These are phyloP conservation scores for Vimba vimba DNA, from an alignment of 2,113 vertebrate species.

Conservation along the genomic window DNA sequence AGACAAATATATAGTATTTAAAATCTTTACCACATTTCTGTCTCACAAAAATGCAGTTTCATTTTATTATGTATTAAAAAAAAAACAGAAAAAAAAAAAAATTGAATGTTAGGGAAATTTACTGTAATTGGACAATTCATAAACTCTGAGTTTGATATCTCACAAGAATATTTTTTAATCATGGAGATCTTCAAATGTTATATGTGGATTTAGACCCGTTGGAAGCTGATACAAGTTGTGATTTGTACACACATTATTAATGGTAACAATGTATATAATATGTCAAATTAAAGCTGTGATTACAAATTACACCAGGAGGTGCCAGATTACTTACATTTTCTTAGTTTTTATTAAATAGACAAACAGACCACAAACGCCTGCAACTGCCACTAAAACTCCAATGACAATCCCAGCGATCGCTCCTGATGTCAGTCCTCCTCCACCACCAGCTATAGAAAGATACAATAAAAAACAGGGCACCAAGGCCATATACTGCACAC, in stretches of 20 bases:
- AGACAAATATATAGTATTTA: not conserved
- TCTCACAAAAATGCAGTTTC: not conserved
- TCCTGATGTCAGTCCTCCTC: conserved; percentile 5
- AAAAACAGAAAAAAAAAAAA: no score
- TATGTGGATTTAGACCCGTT: not conserved
- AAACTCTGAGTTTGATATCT: no score
- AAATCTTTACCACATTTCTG: conserved; percentile 18
- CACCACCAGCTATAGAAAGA: not conserved
- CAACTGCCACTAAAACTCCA: conserved; percentile 29
- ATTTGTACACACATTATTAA: no score
- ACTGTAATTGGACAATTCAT: no score
- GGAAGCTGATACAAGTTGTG: not conserved
- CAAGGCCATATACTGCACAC: not conserved
- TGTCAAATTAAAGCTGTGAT: no score
- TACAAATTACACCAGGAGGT: no score
- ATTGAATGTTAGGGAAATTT: no score
- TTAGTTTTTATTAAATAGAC: conserved; percentile 9
- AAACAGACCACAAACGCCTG: not conserved
- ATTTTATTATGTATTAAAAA: no score
- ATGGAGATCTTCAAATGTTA: no score
- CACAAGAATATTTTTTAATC: no score
- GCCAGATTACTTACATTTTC: conserved; percentile 32
- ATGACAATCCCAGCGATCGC: conserved; percentile 46
- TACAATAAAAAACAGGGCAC: conserved; percentile 10
- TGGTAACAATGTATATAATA: no score